Base-by-base conservation (phyloP, 2,113 vertebrate species). In the Oreamnos americanus region DNA sequence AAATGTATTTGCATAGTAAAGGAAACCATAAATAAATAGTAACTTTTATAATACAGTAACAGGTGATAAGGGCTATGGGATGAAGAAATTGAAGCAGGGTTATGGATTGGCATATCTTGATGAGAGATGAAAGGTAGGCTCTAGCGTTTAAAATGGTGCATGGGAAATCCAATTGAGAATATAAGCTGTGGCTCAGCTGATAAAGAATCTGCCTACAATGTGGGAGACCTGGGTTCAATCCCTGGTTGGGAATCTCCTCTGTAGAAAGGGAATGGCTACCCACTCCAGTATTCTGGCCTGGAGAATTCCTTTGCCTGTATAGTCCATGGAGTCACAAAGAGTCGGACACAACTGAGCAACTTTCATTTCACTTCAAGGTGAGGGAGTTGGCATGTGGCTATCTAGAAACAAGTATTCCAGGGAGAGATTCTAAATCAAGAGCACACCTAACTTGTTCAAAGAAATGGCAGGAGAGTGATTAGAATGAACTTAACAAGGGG, bases 41-140 rank as follows among this genome's bases (percentile, higher is more conserved):
- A 51, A 71, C 39, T 26, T 19, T 33, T 47, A n/a, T 79, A 87
- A 33, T 21, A 91, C 1, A 0, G 64, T 51, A 90, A 12, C 25
- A 78, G 76, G 2, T 25, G 36, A 51, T 51, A 90, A 74, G 3
- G 30, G 1, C 2, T 43, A n/a, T 47, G 7, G 51, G 90, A 83
- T 11, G 55, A 58, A 58, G 49, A 85, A 55, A 26, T 0, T 57
- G 12, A 60, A 91, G 4, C 7, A 76, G 43, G 15, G 25, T 30
- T 62, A 43, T 87, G 3, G 43, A 49, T 36, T 60, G 16, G 0
- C 2, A 6, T 58, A 67, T 28, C 9, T 79, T 7, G 2, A 95
- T 0, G 1, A 51, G 2, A 88, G 15, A 21, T 21, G 33, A 17
- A 13, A 95, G 43, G 16, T 19, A 47, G 26, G 4, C 2, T 36